Evolutionary conservation across 2,797 vertebrate species (phyloP).

Genomic region (Betta splendens): DNA sequence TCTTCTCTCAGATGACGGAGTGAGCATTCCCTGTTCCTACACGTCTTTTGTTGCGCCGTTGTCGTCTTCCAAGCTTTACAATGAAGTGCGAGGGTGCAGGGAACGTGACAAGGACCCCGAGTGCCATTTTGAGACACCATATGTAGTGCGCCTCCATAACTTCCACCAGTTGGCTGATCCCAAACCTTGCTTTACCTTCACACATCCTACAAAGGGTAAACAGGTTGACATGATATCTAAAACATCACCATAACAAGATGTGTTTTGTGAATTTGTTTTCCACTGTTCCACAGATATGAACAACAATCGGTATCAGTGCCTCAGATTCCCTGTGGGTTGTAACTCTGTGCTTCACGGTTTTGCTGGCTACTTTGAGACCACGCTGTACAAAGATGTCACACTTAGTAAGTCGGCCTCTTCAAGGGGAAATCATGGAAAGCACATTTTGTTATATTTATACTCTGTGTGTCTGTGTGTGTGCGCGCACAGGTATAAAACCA

Average conservation of each 20-base stretch:
- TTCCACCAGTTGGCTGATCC: slow-evolving; percentile 92
- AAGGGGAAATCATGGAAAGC: not conserved
- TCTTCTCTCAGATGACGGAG: slow-evolving; percentile 79
- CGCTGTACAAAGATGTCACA: slow-evolving; percentile 89
- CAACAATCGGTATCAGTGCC: slow-evolving; percentile 90
- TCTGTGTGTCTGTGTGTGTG: slow-evolving; percentile 23
- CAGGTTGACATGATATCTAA: not conserved
- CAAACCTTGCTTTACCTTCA: slow-evolving; percentile 90
- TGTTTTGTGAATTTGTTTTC: slow-evolving; percentile 12
- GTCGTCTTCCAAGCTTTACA: slow-evolving; percentile 95
- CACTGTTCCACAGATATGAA: slow-evolving; percentile 84
- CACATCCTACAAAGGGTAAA: slow-evolving; percentile 83
- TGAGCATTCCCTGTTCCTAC: slow-evolving; percentile 92
- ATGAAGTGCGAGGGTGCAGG: slow-evolving; percentile 91
- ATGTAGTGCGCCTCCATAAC: slow-evolving; percentile 93
- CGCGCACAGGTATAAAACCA: slow-evolving; percentile 91
- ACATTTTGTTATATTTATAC: not conserved
- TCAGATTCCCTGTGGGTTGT: slow-evolving; percentile 85
- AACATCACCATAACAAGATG: not conserved
- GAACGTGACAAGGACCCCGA: slow-evolving; percentile 92
- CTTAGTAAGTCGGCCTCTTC: slow-evolving; percentile 83
- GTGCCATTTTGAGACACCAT: slow-evolving; percentile 94
- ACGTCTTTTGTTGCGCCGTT: slow-evolving; percentile 92
- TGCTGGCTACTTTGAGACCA: slow-evolving; percentile 92
- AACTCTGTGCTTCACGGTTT: slow-evolving; percentile 93